Evolutionary conservation across 2,888 invertebrate genomes (phyloP).

Genomic region (Nephrotoma appendiculata): DNA sequence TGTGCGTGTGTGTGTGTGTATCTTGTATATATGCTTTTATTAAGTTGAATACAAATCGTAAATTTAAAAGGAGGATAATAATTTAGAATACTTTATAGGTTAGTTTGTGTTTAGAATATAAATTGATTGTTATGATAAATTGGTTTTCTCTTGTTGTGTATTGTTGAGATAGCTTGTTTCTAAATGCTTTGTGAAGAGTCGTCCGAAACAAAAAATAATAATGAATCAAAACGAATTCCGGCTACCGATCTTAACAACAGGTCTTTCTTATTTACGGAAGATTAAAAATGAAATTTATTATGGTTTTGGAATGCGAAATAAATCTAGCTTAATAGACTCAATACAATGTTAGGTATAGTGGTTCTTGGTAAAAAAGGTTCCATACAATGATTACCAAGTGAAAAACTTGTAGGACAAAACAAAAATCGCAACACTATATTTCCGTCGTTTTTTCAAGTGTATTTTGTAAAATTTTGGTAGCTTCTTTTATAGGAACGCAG

Average conservation of each 20-base stretch:
- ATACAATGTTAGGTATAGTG: background rate
- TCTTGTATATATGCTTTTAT: background rate
- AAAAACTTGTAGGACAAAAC: no score
- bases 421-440: no score
- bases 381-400: no score
- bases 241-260: background rate
- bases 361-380: no score
- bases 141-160: background rate
- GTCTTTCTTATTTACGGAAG: background rate
- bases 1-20: background rate
- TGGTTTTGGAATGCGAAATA: background rate
- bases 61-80: background rate
- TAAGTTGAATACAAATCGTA: background rate
- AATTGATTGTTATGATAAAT: background rate
- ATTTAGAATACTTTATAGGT: background rate
- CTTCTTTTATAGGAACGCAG: no score
- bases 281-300: background rate
- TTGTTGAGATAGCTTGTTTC: background rate
- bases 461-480: no score
- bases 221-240: background rate
- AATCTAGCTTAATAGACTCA: background rate
- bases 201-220: background rate
- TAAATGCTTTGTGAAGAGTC: background rate
- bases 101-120: background rate
- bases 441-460: no score